Percentiles rank a stretch among this genome's conserved stretches.
Evolutionary conservation across 53 echinoderm and acorn worm genomes (phyloP).

Genomic region (Holothuria leucospilota): DNA sequence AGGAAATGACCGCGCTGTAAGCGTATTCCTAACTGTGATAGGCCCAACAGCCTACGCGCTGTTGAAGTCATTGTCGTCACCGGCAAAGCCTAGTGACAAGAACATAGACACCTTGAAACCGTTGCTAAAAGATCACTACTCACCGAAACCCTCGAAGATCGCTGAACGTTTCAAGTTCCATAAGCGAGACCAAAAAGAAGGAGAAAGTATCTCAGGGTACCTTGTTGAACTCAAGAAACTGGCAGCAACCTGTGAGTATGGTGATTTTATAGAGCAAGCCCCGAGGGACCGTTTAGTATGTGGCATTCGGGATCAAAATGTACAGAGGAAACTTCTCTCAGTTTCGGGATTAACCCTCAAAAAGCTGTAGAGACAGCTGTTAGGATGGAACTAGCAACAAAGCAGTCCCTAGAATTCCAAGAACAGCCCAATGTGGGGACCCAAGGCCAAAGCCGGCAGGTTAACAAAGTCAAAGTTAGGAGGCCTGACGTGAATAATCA

Average conservation of each 20-base stretch:
- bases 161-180: constrained; percentile 36
- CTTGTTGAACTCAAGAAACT: constrained; percentile 32
- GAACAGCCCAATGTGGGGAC: background rate
- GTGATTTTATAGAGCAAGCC: background rate
- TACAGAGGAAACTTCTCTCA: constrained; percentile 1
- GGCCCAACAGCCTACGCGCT: constrained; percentile 33
- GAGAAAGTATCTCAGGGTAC: constrained; percentile 12
- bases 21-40: constrained; percentile 41
- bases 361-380: constrained; percentile 23
- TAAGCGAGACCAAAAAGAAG: constrained; percentile 4
- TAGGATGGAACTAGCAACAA: constrained; percentile 28
- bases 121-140: background rate
- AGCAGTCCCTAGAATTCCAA: constrained; percentile 11
- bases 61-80: constrained; percentile 16
- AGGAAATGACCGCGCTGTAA: constrained; percentile 3
- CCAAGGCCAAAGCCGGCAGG: background rate
- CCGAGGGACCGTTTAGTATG: constrained; percentile 36
- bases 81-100: constrained; percentile 8
- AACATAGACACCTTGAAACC: background rate
- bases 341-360: constrained; percentile 13
- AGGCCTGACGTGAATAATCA: background rate
- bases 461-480: background rate
- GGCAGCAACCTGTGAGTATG: constrained; percentile 41
- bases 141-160: constrained; percentile 34
- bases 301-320: constrained; percentile 1